phyloP scores from a whole-genome alignment of 2,113 vertebrate genomes.

The Antidorcas marsupialis region DNA sequence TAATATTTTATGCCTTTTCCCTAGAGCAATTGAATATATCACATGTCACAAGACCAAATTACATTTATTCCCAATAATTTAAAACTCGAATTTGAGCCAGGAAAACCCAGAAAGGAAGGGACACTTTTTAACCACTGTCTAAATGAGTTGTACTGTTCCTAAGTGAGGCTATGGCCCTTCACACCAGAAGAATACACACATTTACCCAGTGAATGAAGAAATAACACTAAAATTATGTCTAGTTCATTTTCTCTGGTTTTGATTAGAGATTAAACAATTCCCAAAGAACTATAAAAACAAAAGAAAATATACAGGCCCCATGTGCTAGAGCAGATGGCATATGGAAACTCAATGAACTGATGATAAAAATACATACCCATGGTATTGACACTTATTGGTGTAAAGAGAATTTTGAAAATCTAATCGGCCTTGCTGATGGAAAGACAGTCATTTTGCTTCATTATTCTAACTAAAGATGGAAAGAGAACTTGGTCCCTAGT shows the following conservation, averaged over 20 bases:
- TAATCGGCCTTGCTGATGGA: conserved; percentile 49
- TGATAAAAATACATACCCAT: conserved; percentile 52
- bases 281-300: conserved; percentile 51
- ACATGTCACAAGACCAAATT: conserved; percentile 45
- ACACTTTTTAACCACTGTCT: conserved; percentile 36
- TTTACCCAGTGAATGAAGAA: conserved; percentile 10
- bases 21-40: conserved; percentile 35
- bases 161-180: neutral
- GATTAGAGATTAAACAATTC: conserved; percentile 45
- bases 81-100: conserved; percentile 45
- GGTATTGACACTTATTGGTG: conserved; percentile 60
- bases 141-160: conserved; percentile 17
- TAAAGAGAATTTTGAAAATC: conserved; percentile 62
- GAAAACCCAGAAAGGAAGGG: conserved; percentile 29
- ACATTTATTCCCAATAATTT: conserved; percentile 57
- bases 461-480: conserved; percentile 41
- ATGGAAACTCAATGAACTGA: conserved; percentile 52
- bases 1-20: conserved; percentile 47
- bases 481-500: neutral
- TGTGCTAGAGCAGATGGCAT: conserved; percentile 46
- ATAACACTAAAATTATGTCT: conserved; percentile 21
- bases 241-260: conserved; percentile 36
- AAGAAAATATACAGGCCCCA: conserved; percentile 50
- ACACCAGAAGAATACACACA: conserved; percentile 23
- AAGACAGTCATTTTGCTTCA: conserved; percentile 31